Evolutionary conservation across 1,140 invertebrate species (phyloP).

Genomic region (Zaprionus davidi): DNA sequence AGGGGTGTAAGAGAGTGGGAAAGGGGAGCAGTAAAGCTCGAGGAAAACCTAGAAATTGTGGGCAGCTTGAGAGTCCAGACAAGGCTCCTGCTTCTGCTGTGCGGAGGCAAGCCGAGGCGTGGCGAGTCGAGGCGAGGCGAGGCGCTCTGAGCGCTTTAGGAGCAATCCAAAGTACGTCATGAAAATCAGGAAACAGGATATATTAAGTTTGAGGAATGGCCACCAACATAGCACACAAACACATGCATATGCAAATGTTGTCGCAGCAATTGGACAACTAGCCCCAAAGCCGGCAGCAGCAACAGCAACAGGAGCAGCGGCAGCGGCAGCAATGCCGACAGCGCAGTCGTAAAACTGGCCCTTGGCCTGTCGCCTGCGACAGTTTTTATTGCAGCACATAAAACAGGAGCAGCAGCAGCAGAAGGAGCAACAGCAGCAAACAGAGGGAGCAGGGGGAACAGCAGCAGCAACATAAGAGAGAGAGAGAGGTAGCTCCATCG

Average conservation of each 20-base stretch:
- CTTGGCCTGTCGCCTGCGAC: conserved; percentile 64
- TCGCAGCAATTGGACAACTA: conserved; percentile 71
- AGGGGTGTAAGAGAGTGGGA: neutral
- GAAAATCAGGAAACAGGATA: conserved; percentile 83
- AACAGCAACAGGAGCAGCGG: conserved; percentile 31
- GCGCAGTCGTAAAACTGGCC: conserved; percentile 66
- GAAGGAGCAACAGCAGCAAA: conserved; percentile 30
- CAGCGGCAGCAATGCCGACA: conserved; percentile 32
- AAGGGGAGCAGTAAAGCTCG: conserved; percentile 12
- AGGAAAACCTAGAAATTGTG: conserved; percentile 67
- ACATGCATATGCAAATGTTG: conserved; percentile 62
- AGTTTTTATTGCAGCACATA: conserved; percentile 78
- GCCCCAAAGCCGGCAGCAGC: conserved; percentile 50
- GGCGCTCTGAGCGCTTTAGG: conserved; percentile 54
- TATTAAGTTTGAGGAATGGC: conserved; percentile 81
- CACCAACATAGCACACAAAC: conserved; percentile 40
- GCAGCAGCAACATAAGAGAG: conserved; percentile 8
- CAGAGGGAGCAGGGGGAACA: conserved; percentile 27
- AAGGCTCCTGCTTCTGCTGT: neutral
- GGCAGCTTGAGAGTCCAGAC: conserved; percentile 36
- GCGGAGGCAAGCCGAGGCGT: no score
- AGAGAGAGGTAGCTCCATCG: no score
- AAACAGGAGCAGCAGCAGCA: conserved; percentile 57
- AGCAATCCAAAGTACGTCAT: conserved; percentile 73
- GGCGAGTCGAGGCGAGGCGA: conserved; percentile 11